Evolutionary conservation across 2,113 vertebrate species (phyloP).

Genomic region (Petroica traversi): DNA sequence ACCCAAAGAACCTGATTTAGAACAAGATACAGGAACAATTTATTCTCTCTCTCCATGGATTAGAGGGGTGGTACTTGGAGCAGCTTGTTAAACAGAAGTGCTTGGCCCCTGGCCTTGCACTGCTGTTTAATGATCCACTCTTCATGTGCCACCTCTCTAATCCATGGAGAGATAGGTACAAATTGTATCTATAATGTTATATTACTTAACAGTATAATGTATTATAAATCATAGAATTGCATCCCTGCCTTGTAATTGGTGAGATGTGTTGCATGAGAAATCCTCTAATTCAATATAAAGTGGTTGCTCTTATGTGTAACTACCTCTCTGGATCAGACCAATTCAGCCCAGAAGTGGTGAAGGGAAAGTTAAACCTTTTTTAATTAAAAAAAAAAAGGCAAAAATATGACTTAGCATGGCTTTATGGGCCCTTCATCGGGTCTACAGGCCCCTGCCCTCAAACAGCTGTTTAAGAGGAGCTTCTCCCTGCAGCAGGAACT

Average conservation of each 20-base stretch:
- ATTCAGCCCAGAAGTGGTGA: slow-evolving; percentile 66
- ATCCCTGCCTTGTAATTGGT: slow-evolving; percentile 81
- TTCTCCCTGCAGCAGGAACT: not conserved
- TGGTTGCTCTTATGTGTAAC: slow-evolving; percentile 74
- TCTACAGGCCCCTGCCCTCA: slow-evolving; percentile 18
- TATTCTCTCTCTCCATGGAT: slow-evolving; percentile 74
- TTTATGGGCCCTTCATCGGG: slow-evolving; percentile 29
- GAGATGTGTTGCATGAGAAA: slow-evolving; percentile 77
- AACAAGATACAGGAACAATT: slow-evolving; percentile 71
- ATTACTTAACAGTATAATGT: slow-evolving; percentile 84
- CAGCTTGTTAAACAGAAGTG: slow-evolving; percentile 83
- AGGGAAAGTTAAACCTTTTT: slow-evolving; percentile 68
- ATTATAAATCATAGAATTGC: slow-evolving; percentile 82
- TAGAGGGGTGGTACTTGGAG: slow-evolving; percentile 79
- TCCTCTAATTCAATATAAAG: slow-evolving; percentile 77
- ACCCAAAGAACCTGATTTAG: slow-evolving; percentile 54
- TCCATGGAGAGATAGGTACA: slow-evolving; percentile 79
- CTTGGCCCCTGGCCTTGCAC: slow-evolving; percentile 78
- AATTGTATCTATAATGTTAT: slow-evolving; percentile 85
- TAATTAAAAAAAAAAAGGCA: slow-evolving; percentile 24
- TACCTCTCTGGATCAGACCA: slow-evolving; percentile 73
- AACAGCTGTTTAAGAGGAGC: not conserved
- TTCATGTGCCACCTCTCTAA: slow-evolving; percentile 80
- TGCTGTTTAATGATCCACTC: slow-evolving; percentile 82
- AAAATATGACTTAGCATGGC: slow-evolving; percentile 53